Evolutionary conservation across 2,113 vertebrate species (phyloP).

Genomic region (Oreochromis tanganicae): DNA sequence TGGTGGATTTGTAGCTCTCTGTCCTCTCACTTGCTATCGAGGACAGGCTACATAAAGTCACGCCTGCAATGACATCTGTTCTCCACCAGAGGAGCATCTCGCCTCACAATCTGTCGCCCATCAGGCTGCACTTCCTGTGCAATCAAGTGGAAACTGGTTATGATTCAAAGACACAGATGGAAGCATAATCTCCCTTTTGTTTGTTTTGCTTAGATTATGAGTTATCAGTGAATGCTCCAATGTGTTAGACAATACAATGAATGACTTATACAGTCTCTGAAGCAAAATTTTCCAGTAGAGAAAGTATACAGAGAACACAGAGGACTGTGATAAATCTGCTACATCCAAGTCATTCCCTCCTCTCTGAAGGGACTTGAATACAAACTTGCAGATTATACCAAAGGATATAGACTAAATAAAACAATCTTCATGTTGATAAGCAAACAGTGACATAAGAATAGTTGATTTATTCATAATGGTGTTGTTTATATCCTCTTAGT

Average conservation of each 20-base stretch:
- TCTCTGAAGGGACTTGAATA: neutral
- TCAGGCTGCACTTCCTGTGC: neutral
- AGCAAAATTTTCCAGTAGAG: neutral
- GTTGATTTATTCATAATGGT: neutral
- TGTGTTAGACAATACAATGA: neutral
- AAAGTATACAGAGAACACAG: neutral
- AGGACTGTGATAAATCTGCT: neutral
- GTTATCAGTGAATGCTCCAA: neutral
- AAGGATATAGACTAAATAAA: neutral
- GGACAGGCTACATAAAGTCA: neutral
- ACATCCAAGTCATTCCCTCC: neutral
- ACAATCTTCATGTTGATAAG: neutral
- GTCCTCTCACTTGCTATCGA: neutral
- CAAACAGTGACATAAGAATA: neutral
- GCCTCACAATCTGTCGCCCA: neutral
- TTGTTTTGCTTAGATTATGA: neutral
- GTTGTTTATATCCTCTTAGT: neutral
- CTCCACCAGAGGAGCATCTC: slow-evolving; percentile 39
- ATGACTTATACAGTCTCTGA: neutral
- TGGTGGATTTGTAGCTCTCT: neutral
- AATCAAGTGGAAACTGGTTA: neutral
- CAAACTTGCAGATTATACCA: neutral
- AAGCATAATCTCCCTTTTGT: neutral
- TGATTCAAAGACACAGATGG: neutral
- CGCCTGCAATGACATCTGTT: neutral